These are phyloP conservation scores for Muntiacus muntjak DNA, from an alignment of 2,113 vertebrate species.

Conservation along the genomic window DNA sequence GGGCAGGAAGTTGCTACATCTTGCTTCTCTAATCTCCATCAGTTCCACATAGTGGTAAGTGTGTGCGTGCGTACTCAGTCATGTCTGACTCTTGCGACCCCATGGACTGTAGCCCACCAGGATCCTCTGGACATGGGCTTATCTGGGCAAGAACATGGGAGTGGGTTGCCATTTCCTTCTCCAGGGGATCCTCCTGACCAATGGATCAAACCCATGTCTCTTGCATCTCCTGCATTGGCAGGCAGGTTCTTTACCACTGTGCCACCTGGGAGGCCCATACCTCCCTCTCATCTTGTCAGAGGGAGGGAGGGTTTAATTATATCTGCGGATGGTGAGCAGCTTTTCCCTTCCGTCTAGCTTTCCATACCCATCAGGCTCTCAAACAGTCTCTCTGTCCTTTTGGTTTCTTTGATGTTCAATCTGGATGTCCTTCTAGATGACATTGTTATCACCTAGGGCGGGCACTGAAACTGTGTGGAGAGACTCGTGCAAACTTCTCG, in stretches of 20 bases:
- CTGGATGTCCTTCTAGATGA: neutral
- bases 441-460: neutral
- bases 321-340: neutral
- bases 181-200: neutral
- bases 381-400: neutral
- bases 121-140: neutral
- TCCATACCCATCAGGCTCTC: neutral
- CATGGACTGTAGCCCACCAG: neutral
- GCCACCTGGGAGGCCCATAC: neutral
- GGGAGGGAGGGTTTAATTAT: neutral
- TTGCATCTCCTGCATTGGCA: neutral
- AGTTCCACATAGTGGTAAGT: rapidly evolving
- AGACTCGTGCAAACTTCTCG: neutral
- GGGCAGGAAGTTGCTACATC: neutral
- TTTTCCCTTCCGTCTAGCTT: neutral
- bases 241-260: neutral
- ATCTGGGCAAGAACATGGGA: neutral
- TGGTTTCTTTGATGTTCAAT: neutral
- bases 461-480: neutral
- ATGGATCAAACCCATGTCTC: neutral
- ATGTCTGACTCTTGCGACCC: neutral
- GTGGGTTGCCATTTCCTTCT: neutral
- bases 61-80: neutral
- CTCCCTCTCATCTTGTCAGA: neutral
- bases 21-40: neutral